Percentiles rank a stretch among this genome's conserved stretches.
phyloP scores from a whole-genome alignment of 2,113 vertebrate species.

The Myrmecobius fasciatus region DNA sequence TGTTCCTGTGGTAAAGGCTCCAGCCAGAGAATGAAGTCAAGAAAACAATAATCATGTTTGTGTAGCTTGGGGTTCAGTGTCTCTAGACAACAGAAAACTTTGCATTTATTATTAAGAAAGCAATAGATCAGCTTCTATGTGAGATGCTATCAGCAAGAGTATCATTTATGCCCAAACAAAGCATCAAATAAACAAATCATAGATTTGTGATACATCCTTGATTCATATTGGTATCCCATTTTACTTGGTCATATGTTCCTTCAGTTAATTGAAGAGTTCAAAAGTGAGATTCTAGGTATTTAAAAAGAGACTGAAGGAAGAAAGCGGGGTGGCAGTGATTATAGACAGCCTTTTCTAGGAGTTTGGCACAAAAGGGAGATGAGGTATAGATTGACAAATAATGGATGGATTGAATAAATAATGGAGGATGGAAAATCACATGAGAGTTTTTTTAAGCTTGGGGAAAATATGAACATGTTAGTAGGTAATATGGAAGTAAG shows the following conservation, averaged over 20 bases:
- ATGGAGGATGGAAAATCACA: neutral
- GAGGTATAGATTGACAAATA: neutral
- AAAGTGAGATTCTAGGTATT: neutral
- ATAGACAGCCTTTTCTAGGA: neutral
- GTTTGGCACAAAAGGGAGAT: neutral
- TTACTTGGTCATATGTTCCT: neutral
- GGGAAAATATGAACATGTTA: neutral
- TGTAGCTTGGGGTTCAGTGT: neutral
- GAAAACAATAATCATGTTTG: neutral
- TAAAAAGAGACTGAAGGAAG: neutral
- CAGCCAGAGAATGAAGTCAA: neutral
- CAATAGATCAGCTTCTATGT: neutral
- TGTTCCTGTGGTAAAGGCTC: neutral
- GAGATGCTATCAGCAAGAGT: neutral
- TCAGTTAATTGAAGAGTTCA: neutral
- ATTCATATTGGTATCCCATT: no score
- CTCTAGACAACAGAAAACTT: slow-evolving; percentile 21
- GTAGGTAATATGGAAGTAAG: neutral
- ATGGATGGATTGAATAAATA: neutral
- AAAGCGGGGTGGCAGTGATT: neutral
- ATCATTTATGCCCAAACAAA: neutral
- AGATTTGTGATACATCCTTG: no score
- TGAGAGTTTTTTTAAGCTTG: neutral
- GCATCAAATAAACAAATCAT: neutral
- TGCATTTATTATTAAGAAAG: slow-evolving; percentile 13